phyloP scores from a whole-genome alignment of 2,113 vertebrate species.

The Probosciger aterrimus region DNA sequence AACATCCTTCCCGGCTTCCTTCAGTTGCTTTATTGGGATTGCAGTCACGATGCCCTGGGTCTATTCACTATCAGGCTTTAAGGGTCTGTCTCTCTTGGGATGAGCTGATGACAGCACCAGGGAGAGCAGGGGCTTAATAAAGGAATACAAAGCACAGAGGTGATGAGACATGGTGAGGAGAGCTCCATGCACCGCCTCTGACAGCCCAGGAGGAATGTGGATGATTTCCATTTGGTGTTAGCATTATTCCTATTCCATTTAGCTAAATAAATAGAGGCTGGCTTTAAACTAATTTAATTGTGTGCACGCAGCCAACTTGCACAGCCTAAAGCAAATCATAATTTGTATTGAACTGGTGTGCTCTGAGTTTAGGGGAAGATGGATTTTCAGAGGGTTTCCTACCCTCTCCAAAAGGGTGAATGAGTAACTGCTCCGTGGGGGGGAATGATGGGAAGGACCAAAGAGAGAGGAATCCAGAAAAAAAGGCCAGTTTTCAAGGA shows the following conservation, averaged over 20 bases:
- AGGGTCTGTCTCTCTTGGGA: background rate
- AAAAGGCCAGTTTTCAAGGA: background rate
- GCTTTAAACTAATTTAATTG: slow-evolving; percentile 12
- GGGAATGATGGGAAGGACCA: background rate
- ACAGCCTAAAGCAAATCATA: background rate
- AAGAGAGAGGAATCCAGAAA: background rate
- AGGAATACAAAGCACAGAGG: background rate
- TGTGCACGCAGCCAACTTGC: background rate
- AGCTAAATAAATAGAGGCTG: slow-evolving; percentile 29
- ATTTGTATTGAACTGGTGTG: background rate
- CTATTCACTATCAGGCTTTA: background rate
- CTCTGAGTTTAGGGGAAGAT: background rate
- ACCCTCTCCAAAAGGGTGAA: background rate
- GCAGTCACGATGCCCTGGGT: background rate
- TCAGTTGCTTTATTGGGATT: background rate
- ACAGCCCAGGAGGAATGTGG: background rate
- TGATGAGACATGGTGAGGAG: fast-evolving
- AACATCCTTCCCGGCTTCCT: background rate
- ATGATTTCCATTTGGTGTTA: background rate
- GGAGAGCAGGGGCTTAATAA: background rate
- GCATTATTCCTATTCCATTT: slow-evolving; percentile 36
- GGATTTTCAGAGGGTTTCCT: background rate
- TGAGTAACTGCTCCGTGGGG: background rate
- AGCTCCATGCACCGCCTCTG: background rate
- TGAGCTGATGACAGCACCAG: background rate